A percentile compares a stretch with the other conserved stretches of the same genome.
Conservation (phyloP, 2,888 invertebrate genomes). For the Blera fallax region DNA sequence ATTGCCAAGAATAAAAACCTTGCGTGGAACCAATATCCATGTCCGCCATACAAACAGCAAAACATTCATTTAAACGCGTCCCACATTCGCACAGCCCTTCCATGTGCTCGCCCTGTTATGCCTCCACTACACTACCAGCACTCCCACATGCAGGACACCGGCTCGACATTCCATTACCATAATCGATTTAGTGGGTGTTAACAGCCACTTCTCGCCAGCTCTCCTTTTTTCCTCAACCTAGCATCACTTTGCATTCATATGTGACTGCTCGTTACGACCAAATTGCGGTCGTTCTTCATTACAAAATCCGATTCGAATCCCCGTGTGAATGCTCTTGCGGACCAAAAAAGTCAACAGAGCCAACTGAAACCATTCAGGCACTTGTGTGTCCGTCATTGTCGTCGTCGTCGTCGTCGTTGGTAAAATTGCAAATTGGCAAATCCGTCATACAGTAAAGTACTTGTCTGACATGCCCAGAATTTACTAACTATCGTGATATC, state of each 20-base stretch:
- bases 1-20: too few species aligned
- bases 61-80: background rate
- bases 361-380: too few species aligned
- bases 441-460: conserved; percentile 72
- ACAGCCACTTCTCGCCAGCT: conserved; percentile 16
- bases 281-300: conserved; percentile 64
- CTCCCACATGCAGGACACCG: conserved; percentile 44
- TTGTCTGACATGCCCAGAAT: conserved; percentile 72
- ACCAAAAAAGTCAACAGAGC: background rate
- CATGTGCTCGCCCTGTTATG: too few species aligned
- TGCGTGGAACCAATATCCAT: too few species aligned
- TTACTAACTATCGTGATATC: conserved; percentile 66
- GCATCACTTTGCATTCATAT: conserved; percentile 56
- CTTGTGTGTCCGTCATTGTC: background rate
- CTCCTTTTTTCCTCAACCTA: background rate
- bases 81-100: background rate
- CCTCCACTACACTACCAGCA: background rate
- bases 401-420: background rate
- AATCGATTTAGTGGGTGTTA: conserved; percentile 71
- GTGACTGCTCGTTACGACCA: conserved; percentile 63
- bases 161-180: conserved; percentile 65
- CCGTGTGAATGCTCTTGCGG: conserved; percentile 51
- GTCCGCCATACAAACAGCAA: background rate
- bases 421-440: conserved; percentile 70
- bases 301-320: conserved; percentile 44